A percentile compares a stretch with the other conserved stretches of the same genome.
Evolutionary conservation across 2,113 vertebrate species (phyloP).

Genomic region (Microtus ochrogaster): DNA sequence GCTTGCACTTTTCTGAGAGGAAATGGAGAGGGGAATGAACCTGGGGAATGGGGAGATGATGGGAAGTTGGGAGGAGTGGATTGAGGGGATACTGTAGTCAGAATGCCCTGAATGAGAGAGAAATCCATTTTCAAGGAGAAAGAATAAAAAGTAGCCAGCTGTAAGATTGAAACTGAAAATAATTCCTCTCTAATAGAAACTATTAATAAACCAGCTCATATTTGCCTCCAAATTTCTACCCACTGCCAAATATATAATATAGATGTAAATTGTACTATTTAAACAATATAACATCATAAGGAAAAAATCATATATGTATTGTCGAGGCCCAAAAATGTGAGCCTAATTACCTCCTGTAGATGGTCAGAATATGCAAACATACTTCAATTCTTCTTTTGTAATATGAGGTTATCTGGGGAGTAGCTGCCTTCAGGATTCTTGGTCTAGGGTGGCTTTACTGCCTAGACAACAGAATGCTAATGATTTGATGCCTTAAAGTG

Average conservation of each 20-base stretch:
- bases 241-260: not conserved
- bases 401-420: too few relatives aligned
- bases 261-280: not conserved
- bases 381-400: too few relatives aligned
- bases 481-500: too few relatives aligned
- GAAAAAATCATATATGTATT: too few relatives aligned
- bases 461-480: too few relatives aligned
- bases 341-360: too few relatives aligned
- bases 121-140: not conserved
- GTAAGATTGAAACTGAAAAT: not conserved
- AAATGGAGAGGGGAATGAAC: not conserved
- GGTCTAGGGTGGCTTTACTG: too few relatives aligned
- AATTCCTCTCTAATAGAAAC: not conserved
- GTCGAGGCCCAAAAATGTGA: too few relatives aligned
- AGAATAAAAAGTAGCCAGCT: not conserved
- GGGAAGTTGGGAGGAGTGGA: not conserved
- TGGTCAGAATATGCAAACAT: too few relatives aligned
- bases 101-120: not conserved
- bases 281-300: not conserved
- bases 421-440: too few relatives aligned
- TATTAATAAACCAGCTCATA: not conserved
- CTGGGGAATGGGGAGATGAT: not conserved
- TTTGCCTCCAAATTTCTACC: not conserved
- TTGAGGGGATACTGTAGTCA: not conserved
- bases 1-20: not conserved